A percentile compares a stretch with the other conserved stretches of the same genome.
These are phyloP conservation scores for Hippopotamus amphibius DNA, from an alignment of 2,113 vertebrate genomes.

Conservation along the genomic window DNA sequence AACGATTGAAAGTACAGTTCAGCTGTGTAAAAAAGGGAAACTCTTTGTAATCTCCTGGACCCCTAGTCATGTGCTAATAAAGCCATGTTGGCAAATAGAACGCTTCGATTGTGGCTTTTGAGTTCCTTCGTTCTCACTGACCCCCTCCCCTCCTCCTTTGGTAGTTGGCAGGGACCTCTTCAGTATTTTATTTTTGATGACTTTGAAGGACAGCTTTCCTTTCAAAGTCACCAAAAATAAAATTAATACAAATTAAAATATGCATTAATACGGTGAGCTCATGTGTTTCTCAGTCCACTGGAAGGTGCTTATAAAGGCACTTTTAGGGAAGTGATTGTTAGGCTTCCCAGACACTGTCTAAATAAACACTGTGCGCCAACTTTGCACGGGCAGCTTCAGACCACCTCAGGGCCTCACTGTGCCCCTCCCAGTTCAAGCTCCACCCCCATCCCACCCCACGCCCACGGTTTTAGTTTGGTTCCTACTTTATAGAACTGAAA, in stretches of 20 bases:
- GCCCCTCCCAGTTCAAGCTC: background rate
- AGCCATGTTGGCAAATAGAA: conserved; percentile 48
- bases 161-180: background rate
- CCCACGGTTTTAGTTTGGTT: background rate
- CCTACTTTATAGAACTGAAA: conserved; percentile 34
- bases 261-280: background rate
- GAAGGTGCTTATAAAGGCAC: conserved; percentile 10
- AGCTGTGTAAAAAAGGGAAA: background rate
- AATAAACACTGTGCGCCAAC: background rate
- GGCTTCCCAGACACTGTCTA: background rate
- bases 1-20: conserved; percentile 45
- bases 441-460: background rate
- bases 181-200: background rate
- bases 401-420: background rate
- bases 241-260: conserved; percentile 37
- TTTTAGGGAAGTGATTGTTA: conserved; percentile 36
- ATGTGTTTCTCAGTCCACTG: background rate
- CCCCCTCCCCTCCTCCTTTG: background rate
- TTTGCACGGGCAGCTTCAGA: background rate
- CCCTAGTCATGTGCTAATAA: conserved; percentile 6
- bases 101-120: conserved; percentile 29
- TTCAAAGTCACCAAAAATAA: conserved; percentile 38
- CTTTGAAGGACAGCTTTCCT: background rate
- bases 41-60: conserved; percentile 13
- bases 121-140: background rate